Conservation (phyloP, 2,113 vertebrate species). For the Sisor rabdophorus region DNA sequence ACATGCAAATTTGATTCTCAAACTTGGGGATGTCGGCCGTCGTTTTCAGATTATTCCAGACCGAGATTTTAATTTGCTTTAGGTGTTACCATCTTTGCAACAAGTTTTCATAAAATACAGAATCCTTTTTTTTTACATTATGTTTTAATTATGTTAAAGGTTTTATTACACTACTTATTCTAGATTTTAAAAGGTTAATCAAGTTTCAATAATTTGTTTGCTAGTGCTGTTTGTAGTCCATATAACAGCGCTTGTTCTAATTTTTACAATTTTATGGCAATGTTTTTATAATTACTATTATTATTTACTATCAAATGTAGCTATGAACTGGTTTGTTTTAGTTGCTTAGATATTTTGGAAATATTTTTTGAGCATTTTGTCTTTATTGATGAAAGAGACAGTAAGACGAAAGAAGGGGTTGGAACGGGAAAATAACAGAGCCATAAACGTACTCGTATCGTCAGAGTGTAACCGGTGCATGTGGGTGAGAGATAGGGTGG, state of each 20-base stretch:
- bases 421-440: no score
- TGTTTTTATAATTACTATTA: no score
- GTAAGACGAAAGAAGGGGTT: no score
- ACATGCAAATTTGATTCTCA: constrained; percentile 76
- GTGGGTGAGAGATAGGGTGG: no score
- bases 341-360: no score
- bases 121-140: no score
- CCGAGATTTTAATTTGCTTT: constrained; percentile 14
- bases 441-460: no score
- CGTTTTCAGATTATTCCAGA: constrained; percentile 45
- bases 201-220: not conserved
- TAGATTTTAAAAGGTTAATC: not conserved
- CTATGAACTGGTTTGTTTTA: not conserved
- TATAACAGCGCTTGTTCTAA: not conserved
- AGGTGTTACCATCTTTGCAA: not conserved
- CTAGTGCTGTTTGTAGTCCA: not conserved
- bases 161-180: not conserved
- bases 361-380: no score
- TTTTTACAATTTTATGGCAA: no score
- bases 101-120: not conserved
- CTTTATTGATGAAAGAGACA: no score
- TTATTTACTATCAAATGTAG: not conserved
- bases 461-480: no score
- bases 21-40: constrained; percentile 60
- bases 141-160: no score